Evolutionary conservation across 2,113 vertebrate species (phyloP).

Genomic region (Clarias magur): DNA sequence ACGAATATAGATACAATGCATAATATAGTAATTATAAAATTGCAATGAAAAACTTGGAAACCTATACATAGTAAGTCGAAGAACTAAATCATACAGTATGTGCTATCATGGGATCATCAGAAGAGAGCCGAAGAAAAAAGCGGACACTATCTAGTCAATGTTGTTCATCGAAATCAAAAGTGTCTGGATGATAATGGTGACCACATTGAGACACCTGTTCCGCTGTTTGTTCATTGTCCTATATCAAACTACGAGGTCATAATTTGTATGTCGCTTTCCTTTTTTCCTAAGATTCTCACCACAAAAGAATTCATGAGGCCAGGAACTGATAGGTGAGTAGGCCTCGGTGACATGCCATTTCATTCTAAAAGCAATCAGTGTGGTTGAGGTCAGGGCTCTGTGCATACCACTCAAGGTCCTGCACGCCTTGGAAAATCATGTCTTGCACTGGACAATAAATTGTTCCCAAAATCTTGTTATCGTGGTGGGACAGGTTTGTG

Average conservation of each 20-base stretch:
- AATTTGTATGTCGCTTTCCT: too few relatives aligned
- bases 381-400: neutral
- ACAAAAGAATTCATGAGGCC: too few relatives aligned
- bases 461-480: neutral
- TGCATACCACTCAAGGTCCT: neutral
- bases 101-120: too few relatives aligned
- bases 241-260: neutral
- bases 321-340: too few relatives aligned
- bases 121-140: too few relatives aligned
- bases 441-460: neutral
- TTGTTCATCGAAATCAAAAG: too few relatives aligned
- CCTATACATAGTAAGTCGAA: neutral
- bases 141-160: too few relatives aligned
- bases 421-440: neutral
- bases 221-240: neutral
- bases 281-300: too few relatives aligned
- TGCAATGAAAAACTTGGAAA: neutral
- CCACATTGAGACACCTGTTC: neutral
- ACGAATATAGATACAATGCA: neutral
- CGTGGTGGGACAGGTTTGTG: neutral
- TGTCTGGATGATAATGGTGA: too few relatives aligned
- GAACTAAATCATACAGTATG: neutral
- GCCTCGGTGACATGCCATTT: neutral
- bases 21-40: neutral
- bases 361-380: neutral